Percentiles rank a stretch among this genome's conserved stretches.
Evolutionary conservation across 1,140 invertebrate genomes (phyloP).

Genomic region (Adelges cooleyi): DNA sequence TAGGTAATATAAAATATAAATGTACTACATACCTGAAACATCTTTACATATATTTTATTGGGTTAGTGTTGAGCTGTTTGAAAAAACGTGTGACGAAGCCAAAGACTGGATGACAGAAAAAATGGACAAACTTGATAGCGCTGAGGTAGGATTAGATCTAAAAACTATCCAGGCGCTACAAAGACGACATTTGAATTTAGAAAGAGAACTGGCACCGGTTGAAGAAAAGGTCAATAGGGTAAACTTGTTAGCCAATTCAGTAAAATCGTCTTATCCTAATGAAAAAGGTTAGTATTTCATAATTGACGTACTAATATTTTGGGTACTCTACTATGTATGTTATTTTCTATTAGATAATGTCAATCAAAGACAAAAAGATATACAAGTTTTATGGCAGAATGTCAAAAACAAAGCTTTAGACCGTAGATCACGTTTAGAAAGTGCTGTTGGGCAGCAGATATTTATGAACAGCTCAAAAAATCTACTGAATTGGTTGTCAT

Average conservation of each 20-base stretch:
- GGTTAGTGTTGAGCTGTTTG: conserved; percentile 80
- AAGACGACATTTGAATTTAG: conserved; percentile 75
- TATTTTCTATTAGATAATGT: conserved; percentile 49
- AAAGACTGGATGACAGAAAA: conserved; percentile 91
- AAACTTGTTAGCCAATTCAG: conserved; percentile 66
- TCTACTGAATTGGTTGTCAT: conserved; percentile 62
- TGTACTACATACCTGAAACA: too few relatives aligned
- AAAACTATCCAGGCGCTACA: conserved; percentile 84
- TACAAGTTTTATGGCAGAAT: conserved; percentile 76
- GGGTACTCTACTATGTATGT: not conserved
- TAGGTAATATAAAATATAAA: conserved; percentile 47
- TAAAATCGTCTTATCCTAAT: conserved; percentile 81
- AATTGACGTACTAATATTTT: not conserved
- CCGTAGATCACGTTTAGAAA: conserved; percentile 67
- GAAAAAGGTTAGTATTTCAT: conserved; percentile 47
- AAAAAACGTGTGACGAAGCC: conserved; percentile 84
- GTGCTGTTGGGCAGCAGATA: conserved; percentile 87
- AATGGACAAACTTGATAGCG: conserved; percentile 68
- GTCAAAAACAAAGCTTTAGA: conserved; percentile 71
- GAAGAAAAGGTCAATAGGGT: conserved; percentile 79
- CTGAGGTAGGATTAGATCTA: conserved; percentile 68
- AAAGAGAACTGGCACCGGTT: conserved; percentile 77
- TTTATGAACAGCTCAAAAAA: conserved; percentile 80
- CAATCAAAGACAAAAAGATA: conserved; percentile 67
- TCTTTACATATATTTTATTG: conserved; percentile 27